Conservation (phyloP, 53 echinoderm and acorn worm genomes). For the Mesocentrotus franciscanus region DNA sequence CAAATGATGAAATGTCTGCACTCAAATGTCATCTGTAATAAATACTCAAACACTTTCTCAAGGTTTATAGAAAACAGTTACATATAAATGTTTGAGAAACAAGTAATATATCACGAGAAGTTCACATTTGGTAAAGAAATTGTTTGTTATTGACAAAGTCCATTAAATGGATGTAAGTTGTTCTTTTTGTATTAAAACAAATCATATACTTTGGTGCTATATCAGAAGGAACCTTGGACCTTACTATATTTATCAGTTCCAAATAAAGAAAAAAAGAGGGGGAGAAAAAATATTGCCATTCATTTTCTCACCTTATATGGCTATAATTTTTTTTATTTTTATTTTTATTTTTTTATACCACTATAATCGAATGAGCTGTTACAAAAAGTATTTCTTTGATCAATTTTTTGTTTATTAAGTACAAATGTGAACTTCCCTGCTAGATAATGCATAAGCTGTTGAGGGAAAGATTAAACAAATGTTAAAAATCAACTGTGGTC, state of each 20-base stretch:
- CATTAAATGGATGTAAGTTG: too few species aligned
- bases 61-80: background rate
- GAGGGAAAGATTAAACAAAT: conserved; percentile 29
- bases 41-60: background rate
- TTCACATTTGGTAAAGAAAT: background rate
- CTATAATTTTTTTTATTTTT: too few species aligned
- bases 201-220: too few species aligned
- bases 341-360: too few species aligned
- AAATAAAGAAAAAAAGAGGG: too few species aligned
- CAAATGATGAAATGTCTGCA: background rate
- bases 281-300: too few species aligned
- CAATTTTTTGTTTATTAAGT: background rate
- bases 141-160: background rate
- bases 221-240: too few species aligned
- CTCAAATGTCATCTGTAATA: background rate
- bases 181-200: too few species aligned
- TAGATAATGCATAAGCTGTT: background rate
- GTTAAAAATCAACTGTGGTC: conserved; percentile 21
- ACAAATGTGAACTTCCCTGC: conserved; percentile 16
- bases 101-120: background rate
- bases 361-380: too few species aligned
- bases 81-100: background rate
- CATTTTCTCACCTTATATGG: too few species aligned
- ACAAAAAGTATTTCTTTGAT: too few species aligned
- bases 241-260: too few species aligned